phyloP scores from a whole-genome alignment of 2,797 vertebrate species.

The Urocyon cinereoargenteus region DNA sequence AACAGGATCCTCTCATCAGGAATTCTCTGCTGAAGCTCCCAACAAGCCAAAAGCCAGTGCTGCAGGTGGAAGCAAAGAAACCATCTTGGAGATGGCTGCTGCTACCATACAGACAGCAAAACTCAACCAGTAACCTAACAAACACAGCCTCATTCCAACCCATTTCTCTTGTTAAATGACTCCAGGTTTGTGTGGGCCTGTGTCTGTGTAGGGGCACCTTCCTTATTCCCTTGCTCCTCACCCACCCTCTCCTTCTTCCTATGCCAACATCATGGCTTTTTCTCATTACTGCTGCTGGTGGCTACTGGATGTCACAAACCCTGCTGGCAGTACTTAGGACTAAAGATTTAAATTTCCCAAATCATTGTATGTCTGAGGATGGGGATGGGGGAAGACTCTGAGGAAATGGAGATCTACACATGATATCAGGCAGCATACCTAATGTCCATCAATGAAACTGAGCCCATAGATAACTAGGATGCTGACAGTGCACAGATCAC shows the following conservation, averaged over 20 bases:
- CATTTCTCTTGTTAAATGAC: not conserved
- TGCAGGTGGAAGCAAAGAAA: not conserved
- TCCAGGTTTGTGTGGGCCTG: accelerated
- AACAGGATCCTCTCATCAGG: not conserved
- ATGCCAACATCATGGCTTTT: not conserved
- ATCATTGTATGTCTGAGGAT: not conserved
- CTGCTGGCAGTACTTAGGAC: not conserved
- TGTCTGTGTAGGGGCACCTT: not conserved
- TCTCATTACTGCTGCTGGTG: not conserved
- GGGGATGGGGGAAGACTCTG: not conserved
- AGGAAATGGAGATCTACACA: not conserved
- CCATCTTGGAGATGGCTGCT: not conserved
- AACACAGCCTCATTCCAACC: not conserved
- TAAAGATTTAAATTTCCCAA: not conserved
- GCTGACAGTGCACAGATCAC: not conserved
- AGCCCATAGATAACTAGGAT: not conserved
- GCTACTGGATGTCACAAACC: not conserved
- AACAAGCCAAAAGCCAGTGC: not conserved
- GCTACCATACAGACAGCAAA: not conserved
- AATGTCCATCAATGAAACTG: not conserved
- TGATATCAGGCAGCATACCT: not conserved
- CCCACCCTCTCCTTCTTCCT: not conserved
- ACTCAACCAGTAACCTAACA: not conserved
- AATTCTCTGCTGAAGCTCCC: slow-evolving; percentile 23
- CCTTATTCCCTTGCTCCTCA: not conserved